Evolutionary conservation across 1,140 invertebrate genomes (phyloP).

Genomic region (Gonatopus flavifemur): DNA sequence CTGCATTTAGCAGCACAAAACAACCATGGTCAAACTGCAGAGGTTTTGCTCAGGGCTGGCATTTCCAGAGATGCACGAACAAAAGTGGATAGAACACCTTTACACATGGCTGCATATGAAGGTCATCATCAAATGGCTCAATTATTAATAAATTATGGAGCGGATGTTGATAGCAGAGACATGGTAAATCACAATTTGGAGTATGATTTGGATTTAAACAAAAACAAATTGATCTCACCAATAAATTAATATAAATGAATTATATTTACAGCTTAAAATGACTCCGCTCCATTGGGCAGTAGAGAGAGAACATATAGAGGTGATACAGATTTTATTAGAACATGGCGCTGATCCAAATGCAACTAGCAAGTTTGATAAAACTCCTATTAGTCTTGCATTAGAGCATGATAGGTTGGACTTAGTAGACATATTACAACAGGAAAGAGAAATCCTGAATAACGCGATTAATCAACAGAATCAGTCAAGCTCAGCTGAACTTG

Average conservation of each 20-base stretch:
- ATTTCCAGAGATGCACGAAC: slow-evolving; percentile 86
- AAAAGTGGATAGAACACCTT: slow-evolving; percentile 88
- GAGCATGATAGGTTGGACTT: slow-evolving; percentile 67
- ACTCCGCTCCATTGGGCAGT: slow-evolving; percentile 94
- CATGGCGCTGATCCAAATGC: slow-evolving; percentile 70
- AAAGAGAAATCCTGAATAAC: slow-evolving; percentile 47
- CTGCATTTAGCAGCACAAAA: slow-evolving; percentile 84
- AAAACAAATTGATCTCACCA: background rate
- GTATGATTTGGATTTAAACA: slow-evolving; percentile 3
- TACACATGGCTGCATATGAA: slow-evolving; percentile 85
- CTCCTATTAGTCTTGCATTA: slow-evolving; percentile 75
- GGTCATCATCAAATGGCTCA: slow-evolving; percentile 79
- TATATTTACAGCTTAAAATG: slow-evolving; percentile 74
- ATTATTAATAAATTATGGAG: slow-evolving; percentile 75
- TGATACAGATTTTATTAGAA: slow-evolving; percentile 71
- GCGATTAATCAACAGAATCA: slow-evolving; percentile 47
- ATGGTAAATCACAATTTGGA: slow-evolving; percentile 67
- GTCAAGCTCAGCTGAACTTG: slow-evolving; percentile 41
- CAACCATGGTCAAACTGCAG: slow-evolving; percentile 80
- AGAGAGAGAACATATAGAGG: slow-evolving; percentile 75
- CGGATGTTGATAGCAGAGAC: slow-evolving; percentile 78
- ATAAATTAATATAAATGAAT: slow-evolving; percentile 1
- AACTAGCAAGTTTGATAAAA: slow-evolving; percentile 83
- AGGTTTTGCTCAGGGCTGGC: slow-evolving; percentile 80
- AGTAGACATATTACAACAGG: slow-evolving; percentile 62